Base-by-base conservation (phyloP, 2,113 vertebrate genomes). In the Podiceps cristatus region DNA sequence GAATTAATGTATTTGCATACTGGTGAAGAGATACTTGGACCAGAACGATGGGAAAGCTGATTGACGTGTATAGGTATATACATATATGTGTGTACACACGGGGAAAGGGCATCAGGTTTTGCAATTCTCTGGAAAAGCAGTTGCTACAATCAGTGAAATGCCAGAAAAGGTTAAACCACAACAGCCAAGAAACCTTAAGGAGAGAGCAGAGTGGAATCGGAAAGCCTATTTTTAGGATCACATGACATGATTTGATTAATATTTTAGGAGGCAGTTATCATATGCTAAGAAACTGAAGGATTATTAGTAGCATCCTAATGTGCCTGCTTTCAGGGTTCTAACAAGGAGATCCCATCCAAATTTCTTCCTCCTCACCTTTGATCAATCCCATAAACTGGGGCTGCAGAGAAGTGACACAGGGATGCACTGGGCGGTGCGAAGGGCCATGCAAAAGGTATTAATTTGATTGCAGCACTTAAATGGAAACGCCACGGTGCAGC, bases 131-230 rank as follows among this genome's bases (percentile, higher is more conserved):
- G 89, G 94, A 90, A 98, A 97, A 84, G 64, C 71, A 91, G 97
- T 95, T 94, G 94, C 94, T 98, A 93, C 87, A 94, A 95, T 97
- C 91, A 96, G 86, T 97, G 91, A 98, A 98, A 98, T 98, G 96
- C 94, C 97, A 97, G 96, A 96, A 98, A 98, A 98, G 97, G 97
- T 98, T 98, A 98, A 96, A 90, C 53, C 77, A 74, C 93, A 96
- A 93, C 96, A 96, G 80, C 94, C 77, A 58, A 96, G 81, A 75
- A 97, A 95, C 86, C 73, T 93, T 88, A 92, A 93, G 90, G 69
- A 93, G 91, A 88, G 82, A 93, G 60, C 73, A 44, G 95, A 93
- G 90, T 95, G 66, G 79, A 97, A 93, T 96, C 28, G 53, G 95
- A 88, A 96, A 95, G 74, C 77, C 95, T 97, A 97, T 97, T 97